Conservation (phyloP, 2,113 vertebrate species). For the Prionailurus viverrinus region DNA sequence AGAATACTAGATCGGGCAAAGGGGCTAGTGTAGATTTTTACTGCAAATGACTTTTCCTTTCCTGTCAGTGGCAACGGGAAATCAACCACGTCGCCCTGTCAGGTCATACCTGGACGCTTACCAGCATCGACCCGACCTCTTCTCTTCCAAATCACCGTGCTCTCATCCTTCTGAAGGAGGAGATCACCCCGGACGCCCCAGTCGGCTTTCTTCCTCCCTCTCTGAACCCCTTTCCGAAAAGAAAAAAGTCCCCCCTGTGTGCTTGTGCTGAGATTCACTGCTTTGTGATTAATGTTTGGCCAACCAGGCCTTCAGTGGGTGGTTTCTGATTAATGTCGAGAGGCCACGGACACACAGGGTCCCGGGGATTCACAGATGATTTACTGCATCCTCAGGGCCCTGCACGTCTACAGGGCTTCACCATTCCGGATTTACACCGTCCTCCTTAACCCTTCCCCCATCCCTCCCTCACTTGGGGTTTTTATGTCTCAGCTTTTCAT, state of each 20-base stretch:
- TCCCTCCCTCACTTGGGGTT: constrained; percentile 8
- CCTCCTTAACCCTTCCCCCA: constrained; percentile 64
- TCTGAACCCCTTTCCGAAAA: fast-evolving
- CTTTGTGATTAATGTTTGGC: constrained; percentile 82
- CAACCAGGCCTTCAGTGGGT: constrained; percentile 71
- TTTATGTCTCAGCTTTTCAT: constrained; percentile 71
- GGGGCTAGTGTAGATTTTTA: fast-evolving
- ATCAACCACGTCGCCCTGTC: background rate
- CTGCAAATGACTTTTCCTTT: background rate
- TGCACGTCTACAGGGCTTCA: constrained; percentile 67
- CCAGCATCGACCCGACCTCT: fast-evolving
- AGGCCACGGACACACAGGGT: constrained; percentile 65
- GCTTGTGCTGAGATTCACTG: constrained; percentile 72
- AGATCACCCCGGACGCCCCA: fast-evolving
- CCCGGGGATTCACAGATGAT: constrained; percentile 75
- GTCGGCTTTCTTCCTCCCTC: background rate
- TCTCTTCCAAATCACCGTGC: background rate
- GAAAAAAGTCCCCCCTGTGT: too few species aligned
- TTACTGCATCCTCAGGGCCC: constrained; percentile 80
- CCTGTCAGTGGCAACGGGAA: constrained; percentile 53
- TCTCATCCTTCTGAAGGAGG: constrained; percentile 56
- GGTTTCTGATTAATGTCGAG: constrained; percentile 83
- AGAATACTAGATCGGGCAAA: background rate
- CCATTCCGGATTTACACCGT: constrained; percentile 53
- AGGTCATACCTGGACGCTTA: fast-evolving